phyloP scores from a whole-genome alignment of 2,797 vertebrate species.

The Manis javanica region DNA sequence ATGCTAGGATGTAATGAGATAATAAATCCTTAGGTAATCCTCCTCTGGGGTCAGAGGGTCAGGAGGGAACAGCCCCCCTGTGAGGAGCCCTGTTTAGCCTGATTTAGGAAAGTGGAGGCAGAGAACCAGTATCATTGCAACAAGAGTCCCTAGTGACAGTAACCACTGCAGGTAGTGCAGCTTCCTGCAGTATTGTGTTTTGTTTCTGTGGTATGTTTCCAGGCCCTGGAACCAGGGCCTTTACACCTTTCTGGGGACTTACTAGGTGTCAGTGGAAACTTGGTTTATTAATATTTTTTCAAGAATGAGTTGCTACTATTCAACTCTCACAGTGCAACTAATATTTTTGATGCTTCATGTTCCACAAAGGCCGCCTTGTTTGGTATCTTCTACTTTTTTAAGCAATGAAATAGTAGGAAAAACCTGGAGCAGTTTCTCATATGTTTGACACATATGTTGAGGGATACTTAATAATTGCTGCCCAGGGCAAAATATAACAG shows the following conservation, averaged over 20 bases:
- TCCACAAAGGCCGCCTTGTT: background rate
- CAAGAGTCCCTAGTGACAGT: background rate
- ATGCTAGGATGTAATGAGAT: background rate
- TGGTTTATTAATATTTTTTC: background rate
- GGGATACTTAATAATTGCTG: conserved; percentile 20
- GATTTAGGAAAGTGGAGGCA: background rate
- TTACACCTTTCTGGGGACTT: background rate
- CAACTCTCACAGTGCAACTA: background rate
- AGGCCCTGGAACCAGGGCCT: background rate
- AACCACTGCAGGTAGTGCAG: too few species aligned
- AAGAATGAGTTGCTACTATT: background rate
- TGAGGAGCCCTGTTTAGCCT: background rate
- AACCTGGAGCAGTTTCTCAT: conserved; percentile 15
- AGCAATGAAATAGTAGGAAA: background rate
- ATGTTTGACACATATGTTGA: conserved; percentile 34
- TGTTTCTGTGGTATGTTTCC: background rate
- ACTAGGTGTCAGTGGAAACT: background rate
- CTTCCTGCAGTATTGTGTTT: background rate
- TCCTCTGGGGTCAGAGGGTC: background rate
- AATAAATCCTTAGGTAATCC: background rate
- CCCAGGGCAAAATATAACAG: background rate
- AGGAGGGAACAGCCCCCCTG: background rate
- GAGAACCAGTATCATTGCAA: background rate
- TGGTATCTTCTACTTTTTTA: conserved; percentile 5
- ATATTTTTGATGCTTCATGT: background rate